Conservation (phyloP, 2,797 vertebrate genomes). For the Neomorphus geoffroyi region DNA sequence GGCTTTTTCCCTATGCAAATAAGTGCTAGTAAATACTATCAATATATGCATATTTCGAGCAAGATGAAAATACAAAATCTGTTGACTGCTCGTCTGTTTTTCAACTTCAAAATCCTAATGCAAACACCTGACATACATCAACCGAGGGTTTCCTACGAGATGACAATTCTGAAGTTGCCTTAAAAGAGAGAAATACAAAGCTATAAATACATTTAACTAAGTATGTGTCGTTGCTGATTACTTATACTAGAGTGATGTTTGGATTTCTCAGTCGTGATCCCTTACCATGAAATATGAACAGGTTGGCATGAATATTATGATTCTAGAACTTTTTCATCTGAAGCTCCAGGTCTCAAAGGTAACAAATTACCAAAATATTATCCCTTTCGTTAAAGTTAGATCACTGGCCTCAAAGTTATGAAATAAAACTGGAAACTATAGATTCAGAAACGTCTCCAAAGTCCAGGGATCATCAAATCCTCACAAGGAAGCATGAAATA, state of each 20-base stretch:
- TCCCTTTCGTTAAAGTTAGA: background rate
- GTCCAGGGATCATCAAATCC: background rate
- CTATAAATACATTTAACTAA: background rate
- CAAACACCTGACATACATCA: background rate
- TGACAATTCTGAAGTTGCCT: background rate
- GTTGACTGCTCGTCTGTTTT: conserved; percentile 32
- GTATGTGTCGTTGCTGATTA: background rate
- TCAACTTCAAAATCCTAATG: conserved; percentile 19
- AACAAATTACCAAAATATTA: background rate
- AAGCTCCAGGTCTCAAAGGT: background rate
- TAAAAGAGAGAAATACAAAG: background rate
- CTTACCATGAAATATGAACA: background rate
- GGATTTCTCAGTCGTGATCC: background rate
- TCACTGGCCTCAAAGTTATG: background rate
- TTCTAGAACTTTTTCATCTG: background rate
- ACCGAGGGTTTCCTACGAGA: background rate
- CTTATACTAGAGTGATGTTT: background rate
- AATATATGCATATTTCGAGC: conserved; percentile 47
- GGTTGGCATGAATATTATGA: fast-evolving
- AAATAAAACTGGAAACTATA: background rate
- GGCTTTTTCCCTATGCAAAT: conserved; percentile 67
- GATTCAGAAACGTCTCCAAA: background rate
- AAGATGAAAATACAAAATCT: conserved; percentile 33
- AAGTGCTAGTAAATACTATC: conserved; percentile 49
- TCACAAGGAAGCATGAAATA: background rate